These are phyloP conservation scores for Palythoa caribaeorum DNA, from an alignment of 92 coral and sea anemone genomes.

Conservation along the genomic window DNA sequence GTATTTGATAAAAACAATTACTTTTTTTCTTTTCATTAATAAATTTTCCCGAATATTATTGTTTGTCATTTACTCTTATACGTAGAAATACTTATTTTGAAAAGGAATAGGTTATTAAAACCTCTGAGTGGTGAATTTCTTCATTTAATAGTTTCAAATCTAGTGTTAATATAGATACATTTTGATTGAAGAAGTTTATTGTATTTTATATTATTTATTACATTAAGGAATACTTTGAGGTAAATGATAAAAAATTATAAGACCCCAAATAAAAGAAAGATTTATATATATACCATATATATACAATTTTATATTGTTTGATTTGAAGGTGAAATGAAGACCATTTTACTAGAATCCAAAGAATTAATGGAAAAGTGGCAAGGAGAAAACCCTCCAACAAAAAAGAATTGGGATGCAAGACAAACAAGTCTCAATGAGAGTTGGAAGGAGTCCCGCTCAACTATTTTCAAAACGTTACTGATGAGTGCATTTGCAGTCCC, in stretches of 20 bases:
- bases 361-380: constrained; percentile 28
- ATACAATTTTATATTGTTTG: neutral
- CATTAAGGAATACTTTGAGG: neutral
- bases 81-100: neutral
- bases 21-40: no score
- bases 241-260: no score
- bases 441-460: constrained; percentile 47
- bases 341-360: constrained; percentile 23
- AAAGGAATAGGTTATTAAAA: neutral
- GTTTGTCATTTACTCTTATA: neutral
- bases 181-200: neutral
- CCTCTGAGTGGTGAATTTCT: neutral
- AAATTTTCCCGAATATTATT: neutral
- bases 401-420: constrained; percentile 46
- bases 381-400: neutral
- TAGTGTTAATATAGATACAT: no score
- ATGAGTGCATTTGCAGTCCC: constrained; percentile 33
- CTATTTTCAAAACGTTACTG: constrained; percentile 29
- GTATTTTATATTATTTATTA: no score
- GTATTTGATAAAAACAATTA: neutral
- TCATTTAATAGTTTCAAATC: neutral
- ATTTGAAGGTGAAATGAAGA: constrained; percentile 28
- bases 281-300: neutral
- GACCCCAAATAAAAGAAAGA: neutral
- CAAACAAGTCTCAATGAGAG: constrained; percentile 44